Evolutionary conservation across 1,140 invertebrate genomes (phyloP), one percentile per base, ranked within the genome.

Genomic region (Palaemon carinicauda): DNA sequence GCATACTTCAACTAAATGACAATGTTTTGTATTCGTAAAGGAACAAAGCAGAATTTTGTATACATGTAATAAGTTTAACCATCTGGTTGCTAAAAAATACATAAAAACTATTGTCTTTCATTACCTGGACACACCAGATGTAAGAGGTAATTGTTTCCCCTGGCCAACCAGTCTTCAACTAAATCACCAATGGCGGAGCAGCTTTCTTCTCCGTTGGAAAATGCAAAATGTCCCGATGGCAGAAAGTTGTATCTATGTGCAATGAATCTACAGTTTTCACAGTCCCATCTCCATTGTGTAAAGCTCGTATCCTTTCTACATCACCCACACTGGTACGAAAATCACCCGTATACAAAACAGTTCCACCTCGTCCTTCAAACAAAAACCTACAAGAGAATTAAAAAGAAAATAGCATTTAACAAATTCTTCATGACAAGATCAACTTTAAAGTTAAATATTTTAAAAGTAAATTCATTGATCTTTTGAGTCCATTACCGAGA

Each of bases 211-310:
- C 95, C 87, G 91, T 93, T 0, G 95, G 95, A 86, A 95, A 94
- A 65, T 90, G 84, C 1, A 89, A 80, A 88, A 93, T 94, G 1
- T 89, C 54, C 53, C 91, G 80, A 74, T 91, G 89, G 29, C 94
- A 92, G 90, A 95, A 96, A 1, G 95, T 96, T 19, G 95, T 95
- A 90, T 96, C 95, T 10, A 95, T 91, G 90, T 95, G 95, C 53
- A 95, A 90, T 69, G 92, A 92, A 87, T 94, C 92, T 50, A 96
- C 92, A 21, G 89, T 90, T 90, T 93, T 94, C 0, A 93, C 91
- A 14, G 89, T 87, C 31, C 91, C 91, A 75, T 91, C 89, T 3
- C 21, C 79, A 83, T 92, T 89, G 90, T 95, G 93, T 2, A 95
- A 91, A 1, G 92, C 89, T 71, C 91, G 92, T 81, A 94, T 92